Evolutionary conservation across 2,113 vertebrate genomes (phyloP).

Genomic region (Riparia riparia): DNA sequence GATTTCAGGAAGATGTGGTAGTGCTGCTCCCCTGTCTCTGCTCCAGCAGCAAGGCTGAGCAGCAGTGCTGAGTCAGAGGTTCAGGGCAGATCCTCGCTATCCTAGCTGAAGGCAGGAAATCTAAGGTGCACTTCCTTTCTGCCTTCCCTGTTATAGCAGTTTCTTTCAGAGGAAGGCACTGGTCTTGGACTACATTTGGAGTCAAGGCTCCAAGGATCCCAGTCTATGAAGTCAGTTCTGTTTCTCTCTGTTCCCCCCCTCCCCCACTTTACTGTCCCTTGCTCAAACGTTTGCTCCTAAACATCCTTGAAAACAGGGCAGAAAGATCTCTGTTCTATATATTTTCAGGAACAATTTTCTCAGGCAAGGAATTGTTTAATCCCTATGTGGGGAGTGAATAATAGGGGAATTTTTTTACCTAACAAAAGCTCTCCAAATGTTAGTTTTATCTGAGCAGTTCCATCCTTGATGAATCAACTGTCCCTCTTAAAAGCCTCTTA

Average conservation of each 20-base stretch:
- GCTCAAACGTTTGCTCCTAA: neutral
- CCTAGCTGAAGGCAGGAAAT: neutral
- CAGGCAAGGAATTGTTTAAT: neutral
- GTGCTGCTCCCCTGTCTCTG: neutral
- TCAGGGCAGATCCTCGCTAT: neutral
- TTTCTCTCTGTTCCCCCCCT: neutral
- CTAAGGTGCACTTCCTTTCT: neutral
- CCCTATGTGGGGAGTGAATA: neutral
- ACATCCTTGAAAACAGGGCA: neutral
- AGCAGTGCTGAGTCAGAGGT: neutral
- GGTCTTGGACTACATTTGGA: neutral
- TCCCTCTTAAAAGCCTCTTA: neutral
- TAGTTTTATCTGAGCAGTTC: neutral
- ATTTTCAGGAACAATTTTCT: neutral
- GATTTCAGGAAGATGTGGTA: accelerated
- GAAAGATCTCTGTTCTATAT: neutral
- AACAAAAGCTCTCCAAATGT: neutral
- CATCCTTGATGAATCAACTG: neutral
- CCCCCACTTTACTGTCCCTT: neutral
- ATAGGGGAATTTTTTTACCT: neutral
- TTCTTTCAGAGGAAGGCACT: neutral
- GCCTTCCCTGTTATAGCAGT: neutral
- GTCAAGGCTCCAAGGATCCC: neutral
- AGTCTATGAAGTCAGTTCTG: neutral
- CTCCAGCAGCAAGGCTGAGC: neutral